Base-by-base conservation (phyloP, 2,797 vertebrate genomes). In the Hephaestus fuliginosus region DNA sequence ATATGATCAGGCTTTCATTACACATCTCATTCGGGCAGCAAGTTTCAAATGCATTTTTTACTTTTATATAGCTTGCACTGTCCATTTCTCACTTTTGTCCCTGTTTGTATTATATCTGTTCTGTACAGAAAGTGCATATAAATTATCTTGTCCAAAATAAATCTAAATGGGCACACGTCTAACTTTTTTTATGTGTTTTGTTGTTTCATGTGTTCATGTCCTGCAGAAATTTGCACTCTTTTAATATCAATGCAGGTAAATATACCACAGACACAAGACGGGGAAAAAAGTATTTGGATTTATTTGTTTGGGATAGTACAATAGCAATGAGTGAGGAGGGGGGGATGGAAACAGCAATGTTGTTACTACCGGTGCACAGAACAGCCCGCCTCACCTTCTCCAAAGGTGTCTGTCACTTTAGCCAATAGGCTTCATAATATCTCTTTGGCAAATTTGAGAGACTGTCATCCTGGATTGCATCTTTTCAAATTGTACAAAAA, bases 391-490 rank as follows among this genome's bases (percentile, higher is more conserved):
- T 91, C 89, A 88, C 80, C 85, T 88, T 88, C 91, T 90, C 90
- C 57, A 80, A 84, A 82, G 61, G 69, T 68, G 55, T 90, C 89
- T 89, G 82, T 80, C 84, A 74, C 76, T 85, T 76, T 70, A 88
- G 83, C 91, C 88, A 90, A 90, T 84, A 53, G 81, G 81, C 87
- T 84, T 90, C 86, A 58, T 65, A 76, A 58, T 91, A 85, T 95
- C 93, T 97, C 96, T 97, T 97, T 97, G 97, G 97, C 96, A 96
- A 96, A 96, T 95, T 86, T 81, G 90, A 96, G 95, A 94, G 78
- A 90, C 82, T 78, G 55, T 74, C 82, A 84, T 92, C 90, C 74
- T 85, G 75, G 85, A 94, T 88, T 80, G 66, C 86, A 74, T 90
- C 84, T 88, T 88, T 90, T 89, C 58, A 80, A 84, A 85, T 83